Base-by-base conservation (phyloP, 37 sponge, comb jelly and placozoan species). In the Axinella damicornis region DNA sequence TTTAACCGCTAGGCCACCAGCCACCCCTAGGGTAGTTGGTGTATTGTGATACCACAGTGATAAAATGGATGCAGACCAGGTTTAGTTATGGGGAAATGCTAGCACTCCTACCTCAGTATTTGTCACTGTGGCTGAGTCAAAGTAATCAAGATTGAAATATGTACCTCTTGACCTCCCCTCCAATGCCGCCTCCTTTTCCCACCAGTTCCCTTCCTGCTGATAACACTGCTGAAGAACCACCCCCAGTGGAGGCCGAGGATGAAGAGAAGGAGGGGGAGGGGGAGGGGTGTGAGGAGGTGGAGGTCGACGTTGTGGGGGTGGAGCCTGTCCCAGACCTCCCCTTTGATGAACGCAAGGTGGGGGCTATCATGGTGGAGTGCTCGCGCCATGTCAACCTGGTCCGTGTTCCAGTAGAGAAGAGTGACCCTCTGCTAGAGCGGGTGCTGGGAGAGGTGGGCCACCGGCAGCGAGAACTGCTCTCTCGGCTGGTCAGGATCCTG, bases 351-450 rank as follows among this genome's bases (percentile, higher is more conserved):
- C 41, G 35, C 52, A 79, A 94, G 62, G 94, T 94, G 74, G 35
- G 56, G 36, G 74, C 70, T 32, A 85, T 90, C 21, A 94, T 94
- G 94, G 39, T 89, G 55, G 94, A 94, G 68, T 94, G 94, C 56
- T 78, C 78, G 24, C 83, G 82, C 12, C 87, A 94, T 41, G 61
- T 94, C 65, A 94, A 89, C 74, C 74, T 94, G 61, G 88, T 94
- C 14, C 77, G 72, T 30, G 35, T 86, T 31, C 82, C 87, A 13
- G 57, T 76, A 17, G 77, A 81, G 53, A 80, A 81, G 37, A 71
- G 62, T 58, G 83, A 76, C 54, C 76, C 69, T 32, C 57, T 94
- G 56, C 65, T 75, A 25, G 83, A 83, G 20, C 83, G 90, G 57
- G 74, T 54, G 28, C 57, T 93, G 32, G 32, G 20, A 20, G 86